Conservation (phyloP, 2,797 vertebrate genomes). For the Apogon hyalosoma region DNA sequence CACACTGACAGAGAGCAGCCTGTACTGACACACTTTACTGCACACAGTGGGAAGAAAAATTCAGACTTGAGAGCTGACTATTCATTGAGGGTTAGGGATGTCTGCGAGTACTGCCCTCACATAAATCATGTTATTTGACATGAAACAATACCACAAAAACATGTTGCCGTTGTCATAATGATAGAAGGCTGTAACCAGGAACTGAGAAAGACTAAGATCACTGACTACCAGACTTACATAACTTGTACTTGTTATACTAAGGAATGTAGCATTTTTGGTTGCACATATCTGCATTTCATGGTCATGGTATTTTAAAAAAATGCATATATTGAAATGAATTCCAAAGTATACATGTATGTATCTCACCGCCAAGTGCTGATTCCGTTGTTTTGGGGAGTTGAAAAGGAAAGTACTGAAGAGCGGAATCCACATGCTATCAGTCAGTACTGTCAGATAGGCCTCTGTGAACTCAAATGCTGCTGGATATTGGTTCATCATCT, state of each 20-base stretch:
- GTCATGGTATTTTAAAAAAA: too few species aligned
- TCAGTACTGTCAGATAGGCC: conserved; percentile 89
- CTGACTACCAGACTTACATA: not conserved
- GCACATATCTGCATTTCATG: too few species aligned
- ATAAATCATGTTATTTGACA: conserved; percentile 23
- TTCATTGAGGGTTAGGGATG: not conserved
- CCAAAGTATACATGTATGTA: not conserved
- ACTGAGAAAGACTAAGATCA: not conserved
- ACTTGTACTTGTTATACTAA: too few species aligned
- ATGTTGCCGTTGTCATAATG: conserved; percentile 7
- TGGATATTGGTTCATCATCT: conserved; percentile 94
- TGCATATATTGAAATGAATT: not conserved
- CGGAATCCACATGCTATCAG: conserved; percentile 93
- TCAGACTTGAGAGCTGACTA: not conserved
- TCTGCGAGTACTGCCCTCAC: too few species aligned
- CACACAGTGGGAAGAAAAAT: not conserved
- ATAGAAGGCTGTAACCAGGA: not conserved
- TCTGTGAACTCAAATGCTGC: conserved; percentile 96
- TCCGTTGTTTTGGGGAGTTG: conserved; percentile 91
- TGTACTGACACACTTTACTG: not conserved
- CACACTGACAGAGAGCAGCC: too few species aligned
- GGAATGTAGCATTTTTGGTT: too few species aligned
- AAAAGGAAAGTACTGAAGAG: conserved; percentile 97
- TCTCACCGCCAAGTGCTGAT: conserved; percentile 91
- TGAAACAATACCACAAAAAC: conserved; percentile 13